phyloP scores from a whole-genome alignment of 2,797 vertebrate genomes.

The Schizopygopsis pylzovi region DNA sequence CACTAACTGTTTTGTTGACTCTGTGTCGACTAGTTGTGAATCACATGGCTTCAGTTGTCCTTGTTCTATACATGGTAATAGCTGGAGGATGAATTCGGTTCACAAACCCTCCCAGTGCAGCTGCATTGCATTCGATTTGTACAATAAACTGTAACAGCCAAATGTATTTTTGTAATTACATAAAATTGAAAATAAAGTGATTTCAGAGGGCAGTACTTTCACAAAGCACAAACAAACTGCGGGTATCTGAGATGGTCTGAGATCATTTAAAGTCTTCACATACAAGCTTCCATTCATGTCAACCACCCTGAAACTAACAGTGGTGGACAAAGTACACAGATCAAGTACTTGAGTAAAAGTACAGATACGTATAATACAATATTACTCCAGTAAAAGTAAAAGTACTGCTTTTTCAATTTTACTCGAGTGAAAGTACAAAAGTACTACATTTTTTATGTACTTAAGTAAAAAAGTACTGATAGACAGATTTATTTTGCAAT shows the following conservation, averaged over 20 bases:
- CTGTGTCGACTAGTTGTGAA: background rate
- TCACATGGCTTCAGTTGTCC: background rate
- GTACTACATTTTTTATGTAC: too few relatives aligned
- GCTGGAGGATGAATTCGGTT: background rate
- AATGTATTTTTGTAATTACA: conserved; percentile 3
- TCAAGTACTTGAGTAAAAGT: too few relatives aligned
- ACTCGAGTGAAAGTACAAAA: too few relatives aligned
- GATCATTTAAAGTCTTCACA: background rate
- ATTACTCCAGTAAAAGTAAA: too few relatives aligned
- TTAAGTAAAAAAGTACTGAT: too few relatives aligned
- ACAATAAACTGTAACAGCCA: background rate
- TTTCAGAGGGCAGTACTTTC: background rate
- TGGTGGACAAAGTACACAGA: too few relatives aligned
- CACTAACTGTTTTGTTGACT: background rate
- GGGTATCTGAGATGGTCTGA: background rate
- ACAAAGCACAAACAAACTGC: background rate
- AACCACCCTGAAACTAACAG: background rate
- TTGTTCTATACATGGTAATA: conserved; percentile 11
- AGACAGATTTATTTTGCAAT: too few relatives aligned
- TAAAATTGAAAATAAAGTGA: conserved; percentile 11
- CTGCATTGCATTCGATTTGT: background rate
- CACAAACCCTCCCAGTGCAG: background rate
- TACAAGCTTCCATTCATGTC: background rate
- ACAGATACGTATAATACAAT: too few relatives aligned
- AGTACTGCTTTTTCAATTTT: too few relatives aligned